Percentiles rank a stretch among this genome's conserved stretches.
These are phyloP conservation scores for Pomacea maculata DNA, from an alignment of 1,140 invertebrate species.

Conservation along the genomic window DNA sequence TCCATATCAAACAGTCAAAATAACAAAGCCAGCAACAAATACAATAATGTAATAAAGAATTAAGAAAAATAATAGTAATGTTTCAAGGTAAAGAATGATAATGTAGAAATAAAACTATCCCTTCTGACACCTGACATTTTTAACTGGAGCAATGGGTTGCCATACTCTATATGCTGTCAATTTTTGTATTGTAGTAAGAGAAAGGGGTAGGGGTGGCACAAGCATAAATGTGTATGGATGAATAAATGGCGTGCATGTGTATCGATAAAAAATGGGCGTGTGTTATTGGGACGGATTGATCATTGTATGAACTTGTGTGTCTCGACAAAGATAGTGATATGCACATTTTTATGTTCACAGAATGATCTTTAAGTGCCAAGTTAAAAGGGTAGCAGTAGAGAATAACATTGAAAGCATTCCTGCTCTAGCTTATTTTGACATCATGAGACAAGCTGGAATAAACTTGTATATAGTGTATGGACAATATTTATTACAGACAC, in stretches of 20 bases:
- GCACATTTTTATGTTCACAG: not conserved
- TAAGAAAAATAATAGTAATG: not conserved
- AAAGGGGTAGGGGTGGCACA: not conserved
- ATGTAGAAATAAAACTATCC: not conserved
- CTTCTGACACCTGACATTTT: not conserved
- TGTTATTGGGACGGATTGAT: not conserved
- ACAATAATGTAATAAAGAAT: not conserved
- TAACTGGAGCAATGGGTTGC: not conserved
- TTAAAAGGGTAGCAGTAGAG: too few species aligned
- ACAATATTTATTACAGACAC: too few species aligned
- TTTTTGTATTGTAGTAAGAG: too few species aligned
- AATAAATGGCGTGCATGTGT: not conserved
- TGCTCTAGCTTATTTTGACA: too few species aligned
- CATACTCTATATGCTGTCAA: not conserved
- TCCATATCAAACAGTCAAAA: too few species aligned
- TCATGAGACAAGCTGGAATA: too few species aligned
- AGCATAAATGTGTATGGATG: not conserved
- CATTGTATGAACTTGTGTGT: not conserved
- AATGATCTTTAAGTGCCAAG: not conserved
- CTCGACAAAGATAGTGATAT: not conserved
- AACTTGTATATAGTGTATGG: too few species aligned
- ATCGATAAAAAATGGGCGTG: not conserved
- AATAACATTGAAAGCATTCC: too few species aligned
- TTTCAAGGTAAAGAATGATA: not conserved
- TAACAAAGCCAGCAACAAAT: not conserved